A percentile compares a stretch with the other conserved stretches of the same genome.
These are phyloP conservation scores for Urocyon cinereoargenteus DNA, from an alignment of 2,797 vertebrate genomes.

Conservation along the genomic window DNA sequence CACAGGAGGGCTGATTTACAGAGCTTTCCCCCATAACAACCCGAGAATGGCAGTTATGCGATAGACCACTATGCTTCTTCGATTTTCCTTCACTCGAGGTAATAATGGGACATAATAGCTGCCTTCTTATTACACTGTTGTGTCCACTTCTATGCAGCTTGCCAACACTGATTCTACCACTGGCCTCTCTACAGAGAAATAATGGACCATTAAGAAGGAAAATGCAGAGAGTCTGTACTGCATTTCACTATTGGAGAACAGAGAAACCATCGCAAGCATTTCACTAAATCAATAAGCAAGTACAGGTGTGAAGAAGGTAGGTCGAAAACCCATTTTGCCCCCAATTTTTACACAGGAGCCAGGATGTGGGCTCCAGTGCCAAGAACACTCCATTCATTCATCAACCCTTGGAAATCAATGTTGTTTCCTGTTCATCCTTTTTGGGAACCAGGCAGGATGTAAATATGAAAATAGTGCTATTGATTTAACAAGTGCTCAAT, in stretches of 20 bases:
- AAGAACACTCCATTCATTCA: not conserved
- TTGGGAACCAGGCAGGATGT: slow-evolving; percentile 5
- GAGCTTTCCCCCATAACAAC: slow-evolving; percentile 59
- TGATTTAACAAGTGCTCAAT: slow-evolving; percentile 42
- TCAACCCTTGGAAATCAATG: slow-evolving; percentile 49
- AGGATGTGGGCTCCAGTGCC: not conserved
- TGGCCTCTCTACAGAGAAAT: slow-evolving; percentile 1
- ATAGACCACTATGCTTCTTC: slow-evolving; percentile 60
- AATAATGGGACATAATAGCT: slow-evolving; percentile 79
- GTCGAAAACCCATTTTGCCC: not conserved
- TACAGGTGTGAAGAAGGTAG: not conserved
- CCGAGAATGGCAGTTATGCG: slow-evolving; percentile 66
- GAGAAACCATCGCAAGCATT: not conserved
- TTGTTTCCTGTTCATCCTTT: slow-evolving; percentile 45
- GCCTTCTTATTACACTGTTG: not conserved
- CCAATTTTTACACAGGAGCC: not conserved
- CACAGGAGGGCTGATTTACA: slow-evolving; percentile 72
- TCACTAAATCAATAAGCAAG: slow-evolving; percentile 52
- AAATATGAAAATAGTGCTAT: slow-evolving; percentile 60
- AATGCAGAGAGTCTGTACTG: not conserved
- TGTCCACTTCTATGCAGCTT: not conserved
- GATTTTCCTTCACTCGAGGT: slow-evolving; percentile 77
- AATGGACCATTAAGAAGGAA: slow-evolving; percentile 46
- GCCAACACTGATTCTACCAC: not conserved
- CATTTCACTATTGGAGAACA: not conserved